phyloP scores from a whole-genome alignment of 2,113 vertebrate genomes.

The Heterocephalus glaber region DNA sequence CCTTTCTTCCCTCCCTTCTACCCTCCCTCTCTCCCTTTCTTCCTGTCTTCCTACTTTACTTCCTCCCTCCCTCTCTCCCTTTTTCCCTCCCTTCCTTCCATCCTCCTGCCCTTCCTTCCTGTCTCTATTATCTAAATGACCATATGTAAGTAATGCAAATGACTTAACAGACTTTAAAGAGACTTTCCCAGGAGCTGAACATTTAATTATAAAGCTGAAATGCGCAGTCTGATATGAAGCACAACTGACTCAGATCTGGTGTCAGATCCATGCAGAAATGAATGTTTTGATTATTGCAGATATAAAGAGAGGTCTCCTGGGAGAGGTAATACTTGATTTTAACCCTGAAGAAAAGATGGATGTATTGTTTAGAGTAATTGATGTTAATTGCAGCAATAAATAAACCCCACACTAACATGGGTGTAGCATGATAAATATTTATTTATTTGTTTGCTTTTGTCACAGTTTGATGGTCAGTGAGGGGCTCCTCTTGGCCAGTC shows the following conservation, averaged over 20 bases:
- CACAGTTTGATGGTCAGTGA: neutral
- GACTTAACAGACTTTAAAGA: slow-evolving; percentile 21
- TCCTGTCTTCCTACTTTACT: too few relatives aligned
- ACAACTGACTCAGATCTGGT: slow-evolving; percentile 20
- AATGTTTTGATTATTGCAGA: slow-evolving; percentile 26
- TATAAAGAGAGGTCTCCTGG: slow-evolving; percentile 3
- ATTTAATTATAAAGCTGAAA: slow-evolving; percentile 61
- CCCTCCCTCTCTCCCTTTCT: neutral
- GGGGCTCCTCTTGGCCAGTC: neutral
- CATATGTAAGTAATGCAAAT: neutral
- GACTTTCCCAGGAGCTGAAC: slow-evolving; percentile 30
- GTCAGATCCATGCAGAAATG: neutral
- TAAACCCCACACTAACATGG: neutral
- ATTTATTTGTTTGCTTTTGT: neutral
- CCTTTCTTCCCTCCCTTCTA: neutral
- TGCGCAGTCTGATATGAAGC: slow-evolving; percentile 12
- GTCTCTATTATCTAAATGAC: slow-evolving; percentile 11
- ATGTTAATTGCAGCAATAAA: slow-evolving; percentile 17
- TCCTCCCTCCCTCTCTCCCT: rapidly evolving
- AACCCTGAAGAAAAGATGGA: neutral
- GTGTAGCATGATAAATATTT: neutral
- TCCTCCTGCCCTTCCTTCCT: neutral
- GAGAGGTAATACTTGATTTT: slow-evolving; percentile 30
- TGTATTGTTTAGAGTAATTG: neutral
- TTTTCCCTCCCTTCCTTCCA: rapidly evolving